phyloP scores from a whole-genome alignment of 2,888 invertebrate genomes.

The Hypsopygia costalis region DNA sequence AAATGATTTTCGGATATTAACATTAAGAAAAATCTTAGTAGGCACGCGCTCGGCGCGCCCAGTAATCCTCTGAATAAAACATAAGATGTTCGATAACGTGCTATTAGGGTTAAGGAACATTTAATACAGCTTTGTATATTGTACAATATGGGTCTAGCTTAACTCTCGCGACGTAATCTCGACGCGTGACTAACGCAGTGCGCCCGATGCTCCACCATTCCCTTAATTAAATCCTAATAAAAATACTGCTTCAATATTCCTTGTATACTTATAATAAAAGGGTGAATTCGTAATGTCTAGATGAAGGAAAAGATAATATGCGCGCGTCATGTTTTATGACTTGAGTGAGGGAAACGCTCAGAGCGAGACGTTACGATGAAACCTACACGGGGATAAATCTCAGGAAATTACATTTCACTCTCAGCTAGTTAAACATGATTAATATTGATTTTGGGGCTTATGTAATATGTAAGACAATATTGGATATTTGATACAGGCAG shows the following conservation, averaged over 20 bases:
- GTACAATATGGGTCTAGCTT: conserved; percentile 40
- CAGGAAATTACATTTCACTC: conserved; percentile 40
- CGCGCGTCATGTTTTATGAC: conserved; percentile 22
- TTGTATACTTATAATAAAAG: conserved; percentile 30
- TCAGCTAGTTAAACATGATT: conserved; percentile 47
- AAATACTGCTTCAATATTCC: conserved; percentile 31
- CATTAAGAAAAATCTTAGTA: conserved; percentile 56
- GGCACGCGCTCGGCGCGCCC: conserved; percentile 47
- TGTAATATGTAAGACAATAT: conserved; percentile 44
- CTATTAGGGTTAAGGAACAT: conserved; percentile 68
- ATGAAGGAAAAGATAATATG: conserved; percentile 29
- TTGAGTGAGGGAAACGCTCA: conserved; percentile 29
- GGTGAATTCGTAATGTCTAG: conserved; percentile 36
- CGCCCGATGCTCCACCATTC: conserved; percentile 40
- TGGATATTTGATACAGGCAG: conserved; percentile 34
- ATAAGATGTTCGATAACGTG: conserved; percentile 72
- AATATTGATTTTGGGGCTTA: conserved; percentile 51
- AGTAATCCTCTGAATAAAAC: conserved; percentile 75
- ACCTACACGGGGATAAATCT: conserved; percentile 39
- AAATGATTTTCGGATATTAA: conserved; percentile 47
- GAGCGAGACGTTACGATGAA: conserved; percentile 24
- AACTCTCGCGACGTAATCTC: conserved; percentile 39
- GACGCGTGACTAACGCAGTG: conserved; percentile 50
- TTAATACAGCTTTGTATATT: conserved; percentile 66
- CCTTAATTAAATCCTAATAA: conserved; percentile 72